These are phyloP conservation scores for Pristionchus fissidentatus DNA, from an alignment of 2,888 invertebrate species.

Conservation along the genomic window DNA sequence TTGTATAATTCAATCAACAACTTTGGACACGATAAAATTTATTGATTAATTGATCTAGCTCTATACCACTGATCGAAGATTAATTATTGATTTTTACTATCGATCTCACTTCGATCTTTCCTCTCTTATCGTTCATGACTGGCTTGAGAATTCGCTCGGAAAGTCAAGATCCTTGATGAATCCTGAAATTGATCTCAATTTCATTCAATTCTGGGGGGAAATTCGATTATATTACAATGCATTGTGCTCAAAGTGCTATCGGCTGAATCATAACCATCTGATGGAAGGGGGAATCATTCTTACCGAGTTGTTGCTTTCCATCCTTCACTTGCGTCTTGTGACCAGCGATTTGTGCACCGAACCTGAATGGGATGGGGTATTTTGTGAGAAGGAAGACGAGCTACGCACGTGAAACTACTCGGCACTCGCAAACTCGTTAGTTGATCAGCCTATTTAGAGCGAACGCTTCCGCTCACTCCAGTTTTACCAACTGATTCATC, in stretches of 20 bases:
- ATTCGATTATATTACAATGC: neutral
- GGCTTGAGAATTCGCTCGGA: constrained; percentile 43
- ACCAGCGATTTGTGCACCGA: constrained; percentile 46
- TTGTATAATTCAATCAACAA: no score
- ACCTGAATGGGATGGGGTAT: constrained; percentile 29
- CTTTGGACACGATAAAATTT: no score
- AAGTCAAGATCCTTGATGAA: constrained; percentile 45
- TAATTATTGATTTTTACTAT: no score
- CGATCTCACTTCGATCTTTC: constrained; percentile 14
- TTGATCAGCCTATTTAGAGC: neutral
- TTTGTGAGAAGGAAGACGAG: neutral
- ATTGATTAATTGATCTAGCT: no score
- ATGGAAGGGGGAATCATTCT: neutral
- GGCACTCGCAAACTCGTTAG: neutral
- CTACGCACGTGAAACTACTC: neutral
- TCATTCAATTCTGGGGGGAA: no score
- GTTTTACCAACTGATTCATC: constrained; percentile 22
- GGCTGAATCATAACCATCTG: neutral
- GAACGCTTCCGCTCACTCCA: neutral
- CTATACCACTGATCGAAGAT: no score
- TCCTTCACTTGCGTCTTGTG: constrained; percentile 47
- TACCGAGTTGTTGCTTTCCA: constrained; percentile 28
- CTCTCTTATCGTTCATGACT: constrained; percentile 42
- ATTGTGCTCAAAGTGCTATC: neutral
- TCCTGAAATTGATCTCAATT: neutral